Conservation (phyloP, 2,113 vertebrate species). For the Tychaedon coryphoeus region DNA sequence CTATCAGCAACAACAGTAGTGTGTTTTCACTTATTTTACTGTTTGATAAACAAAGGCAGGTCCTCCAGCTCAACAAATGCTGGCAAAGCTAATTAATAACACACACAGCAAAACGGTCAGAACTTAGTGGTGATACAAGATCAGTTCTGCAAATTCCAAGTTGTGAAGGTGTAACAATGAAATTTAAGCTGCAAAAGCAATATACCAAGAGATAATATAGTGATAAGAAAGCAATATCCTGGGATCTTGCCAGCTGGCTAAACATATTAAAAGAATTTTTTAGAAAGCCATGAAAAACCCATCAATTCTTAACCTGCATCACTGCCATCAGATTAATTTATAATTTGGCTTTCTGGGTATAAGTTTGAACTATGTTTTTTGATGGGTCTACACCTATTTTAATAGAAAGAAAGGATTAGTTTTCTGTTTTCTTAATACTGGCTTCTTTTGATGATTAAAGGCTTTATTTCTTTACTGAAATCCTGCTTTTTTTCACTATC, state of each 20-base stretch:
- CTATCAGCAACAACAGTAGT: neutral
- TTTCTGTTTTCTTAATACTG: neutral
- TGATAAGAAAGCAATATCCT: neutral
- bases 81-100: neutral
- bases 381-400: neutral
- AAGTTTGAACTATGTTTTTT: neutral
- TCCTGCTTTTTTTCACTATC: neutral
- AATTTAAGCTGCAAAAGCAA: neutral
- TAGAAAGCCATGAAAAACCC: neutral
- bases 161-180: neutral
- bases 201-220: neutral
- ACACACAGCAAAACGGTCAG: neutral
- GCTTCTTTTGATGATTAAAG: neutral
- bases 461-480: neutral
- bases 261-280: neutral
- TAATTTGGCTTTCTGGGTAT: neutral
- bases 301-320: neutral
- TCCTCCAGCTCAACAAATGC: neutral
- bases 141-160: neutral
- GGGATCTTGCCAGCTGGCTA: neutral
- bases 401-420: neutral
- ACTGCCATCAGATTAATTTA: neutral
- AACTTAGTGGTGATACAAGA: neutral
- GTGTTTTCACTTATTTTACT: neutral
- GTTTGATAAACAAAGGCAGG: neutral